phyloP scores from a whole-genome alignment of 2,797 vertebrate species.

The Chaunax sp. region DNA sequence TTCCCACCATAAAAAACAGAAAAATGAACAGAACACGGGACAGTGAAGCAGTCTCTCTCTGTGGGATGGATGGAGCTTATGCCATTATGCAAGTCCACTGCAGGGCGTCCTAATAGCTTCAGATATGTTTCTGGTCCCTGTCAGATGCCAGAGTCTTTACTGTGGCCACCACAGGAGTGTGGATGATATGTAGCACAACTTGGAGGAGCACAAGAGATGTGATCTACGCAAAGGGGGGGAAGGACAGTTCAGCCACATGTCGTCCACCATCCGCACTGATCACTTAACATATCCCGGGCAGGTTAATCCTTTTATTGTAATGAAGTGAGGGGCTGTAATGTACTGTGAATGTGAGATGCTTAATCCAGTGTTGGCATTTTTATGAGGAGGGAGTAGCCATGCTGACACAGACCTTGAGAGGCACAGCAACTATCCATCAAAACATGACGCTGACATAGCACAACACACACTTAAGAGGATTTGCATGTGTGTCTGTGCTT shows the following conservation, averaged over 20 bases:
- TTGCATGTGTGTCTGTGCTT: slow-evolving; percentile 20
- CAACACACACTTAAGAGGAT: slow-evolving; percentile 62
- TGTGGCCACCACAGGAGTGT: slow-evolving; percentile 21
- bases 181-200: slow-evolving; percentile 64
- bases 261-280: slow-evolving; percentile 54
- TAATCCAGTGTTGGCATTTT: slow-evolving; percentile 77
- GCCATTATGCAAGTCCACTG: slow-evolving; percentile 66
- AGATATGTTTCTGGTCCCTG: slow-evolving; percentile 57
- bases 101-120: slow-evolving; percentile 59
- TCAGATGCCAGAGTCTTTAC: slow-evolving; percentile 24
- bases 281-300: slow-evolving; percentile 60
- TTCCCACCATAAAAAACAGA: neutral
- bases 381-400: slow-evolving; percentile 73
- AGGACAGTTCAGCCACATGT: slow-evolving; percentile 70
- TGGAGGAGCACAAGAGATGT: slow-evolving; percentile 50
- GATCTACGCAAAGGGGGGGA: slow-evolving; percentile 62
- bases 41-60: slow-evolving; percentile 33
- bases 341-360: slow-evolving; percentile 73
- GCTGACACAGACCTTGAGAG: slow-evolving; percentile 55
- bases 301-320: slow-evolving; percentile 88
- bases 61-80: slow-evolving; percentile 44
- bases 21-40: slow-evolving; percentile 36
- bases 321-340: slow-evolving; percentile 80
- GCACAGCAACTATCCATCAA: slow-evolving; percentile 67
- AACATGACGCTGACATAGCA: slow-evolving; percentile 65